A percentile compares a stretch with the other conserved stretches of the same genome.
phyloP scores from a whole-genome alignment of 2,113 vertebrate species.

The Psammodynastes pulverulentus region DNA sequence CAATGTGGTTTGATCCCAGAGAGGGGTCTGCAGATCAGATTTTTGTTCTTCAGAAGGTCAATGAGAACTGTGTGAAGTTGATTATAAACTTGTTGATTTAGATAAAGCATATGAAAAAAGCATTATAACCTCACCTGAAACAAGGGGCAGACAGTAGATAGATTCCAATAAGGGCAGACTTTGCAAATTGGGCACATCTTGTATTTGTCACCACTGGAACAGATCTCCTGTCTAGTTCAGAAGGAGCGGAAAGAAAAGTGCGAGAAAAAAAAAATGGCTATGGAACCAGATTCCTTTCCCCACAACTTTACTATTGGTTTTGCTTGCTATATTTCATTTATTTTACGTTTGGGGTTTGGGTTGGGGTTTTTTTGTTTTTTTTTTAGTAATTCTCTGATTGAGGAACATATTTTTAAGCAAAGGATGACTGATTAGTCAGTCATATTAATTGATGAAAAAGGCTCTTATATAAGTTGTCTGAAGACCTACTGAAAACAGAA shows the following conservation, averaged over 20 bases:
- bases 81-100: background rate
- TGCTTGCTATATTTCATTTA: background rate
- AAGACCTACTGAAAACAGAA: background rate
- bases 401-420: background rate
- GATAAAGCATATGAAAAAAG: background rate
- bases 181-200: slow-evolving; percentile 65
- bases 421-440: background rate
- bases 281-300: background rate
- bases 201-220: slow-evolving; percentile 23
- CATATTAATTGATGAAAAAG: background rate
- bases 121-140: slow-evolving; percentile 55
- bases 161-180: slow-evolving; percentile 63
- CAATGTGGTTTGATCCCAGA: background rate
- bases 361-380: too few relatives aligned
- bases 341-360: background rate
- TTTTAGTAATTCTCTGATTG: background rate
- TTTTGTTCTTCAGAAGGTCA: background rate
- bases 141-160: slow-evolving; percentile 61
- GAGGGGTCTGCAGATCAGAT: background rate
- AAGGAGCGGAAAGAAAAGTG: background rate
- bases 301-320: background rate
- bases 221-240: slow-evolving; percentile 56
- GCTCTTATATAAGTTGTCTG: background rate
- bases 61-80: background rate
- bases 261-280: background rate